Conservation (phyloP, 2,797 vertebrate species). For the Loris lydekkerianus region DNA sequence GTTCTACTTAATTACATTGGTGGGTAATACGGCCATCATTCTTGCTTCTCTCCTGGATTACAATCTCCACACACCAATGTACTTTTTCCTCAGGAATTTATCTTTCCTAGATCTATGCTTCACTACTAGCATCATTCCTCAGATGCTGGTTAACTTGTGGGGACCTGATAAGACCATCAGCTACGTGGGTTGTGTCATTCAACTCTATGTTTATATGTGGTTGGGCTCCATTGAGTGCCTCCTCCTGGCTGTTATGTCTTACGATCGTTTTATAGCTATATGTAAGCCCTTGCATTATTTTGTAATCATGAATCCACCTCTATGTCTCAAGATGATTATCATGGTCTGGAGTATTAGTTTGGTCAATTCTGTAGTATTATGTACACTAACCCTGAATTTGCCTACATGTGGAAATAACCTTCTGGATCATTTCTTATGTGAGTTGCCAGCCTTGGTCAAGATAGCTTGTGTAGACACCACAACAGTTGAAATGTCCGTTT, state of each 20-base stretch:
- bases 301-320: conserved; percentile 65
- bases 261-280: conserved; percentile 74
- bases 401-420: conserved; percentile 70
- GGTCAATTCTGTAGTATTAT: conserved; percentile 52
- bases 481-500: conserved; percentile 70
- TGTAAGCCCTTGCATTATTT: conserved; percentile 78
- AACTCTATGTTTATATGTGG: conserved; percentile 75
- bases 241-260: conserved; percentile 78
- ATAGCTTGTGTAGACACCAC: conserved; percentile 77
- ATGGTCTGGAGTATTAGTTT: conserved; percentile 66
- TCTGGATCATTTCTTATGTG: conserved; percentile 78
- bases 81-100: conserved; percentile 80
- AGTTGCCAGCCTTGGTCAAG: conserved; percentile 75
- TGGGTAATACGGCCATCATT: conserved; percentile 71
- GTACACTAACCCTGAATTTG: conserved; percentile 70
- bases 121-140: conserved; percentile 78
- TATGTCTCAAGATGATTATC: conserved; percentile 59
- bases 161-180: conserved; percentile 69
- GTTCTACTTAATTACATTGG: conserved; percentile 62
- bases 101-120: conserved; percentile 81
- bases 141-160: conserved; percentile 80
- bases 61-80: conserved; percentile 80
- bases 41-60: conserved; percentile 61
- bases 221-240: conserved; percentile 74
- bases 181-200: conserved; percentile 42